Conservation (phyloP, 2,888 invertebrate genomes). For the Pristionchus exspectatus region DNA sequence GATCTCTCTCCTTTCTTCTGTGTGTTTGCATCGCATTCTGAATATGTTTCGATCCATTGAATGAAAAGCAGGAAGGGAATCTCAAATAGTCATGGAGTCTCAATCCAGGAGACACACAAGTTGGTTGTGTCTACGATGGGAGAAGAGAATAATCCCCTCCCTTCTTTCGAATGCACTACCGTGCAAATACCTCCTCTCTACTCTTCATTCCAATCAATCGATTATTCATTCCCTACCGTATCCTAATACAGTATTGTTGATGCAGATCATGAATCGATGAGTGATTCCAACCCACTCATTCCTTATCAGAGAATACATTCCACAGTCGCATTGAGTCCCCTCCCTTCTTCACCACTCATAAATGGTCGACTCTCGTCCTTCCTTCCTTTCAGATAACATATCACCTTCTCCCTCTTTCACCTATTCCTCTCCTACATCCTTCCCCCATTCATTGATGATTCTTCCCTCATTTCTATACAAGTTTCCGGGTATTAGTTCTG, state of each 20-base stretch:
- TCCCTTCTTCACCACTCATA: not conserved
- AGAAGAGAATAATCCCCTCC: slow-evolving; percentile 42
- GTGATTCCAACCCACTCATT: slow-evolving; percentile 17
- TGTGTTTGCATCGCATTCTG: not conserved
- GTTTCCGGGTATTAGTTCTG: slow-evolving; percentile 32
- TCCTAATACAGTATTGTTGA: not conserved
- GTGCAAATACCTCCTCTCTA: slow-evolving; percentile 22
- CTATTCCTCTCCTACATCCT: not conserved
- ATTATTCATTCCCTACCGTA: not conserved
- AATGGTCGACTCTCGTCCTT: slow-evolving; percentile 22
- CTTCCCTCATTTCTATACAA: slow-evolving; percentile 22
- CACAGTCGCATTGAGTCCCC: not conserved
- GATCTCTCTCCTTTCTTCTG: not conserved
- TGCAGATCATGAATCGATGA: slow-evolving; percentile 14
- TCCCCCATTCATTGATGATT: slow-evolving; percentile 30
- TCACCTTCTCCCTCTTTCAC: not conserved
- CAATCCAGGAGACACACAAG: slow-evolving; percentile 25
- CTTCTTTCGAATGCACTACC: slow-evolving; percentile 29
- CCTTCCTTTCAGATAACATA: not conserved
- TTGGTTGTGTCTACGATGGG: not conserved
- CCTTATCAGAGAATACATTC: slow-evolving; percentile 28
- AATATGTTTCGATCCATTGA: not conserved
- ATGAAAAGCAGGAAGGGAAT: not conserved
- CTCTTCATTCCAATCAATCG: slow-evolving; percentile 18
- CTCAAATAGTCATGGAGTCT: slow-evolving; percentile 21